These are phyloP conservation scores for Phalacrocorax brasilianus DNA, from an alignment of 2,113 vertebrate species.

Conservation along the genomic window DNA sequence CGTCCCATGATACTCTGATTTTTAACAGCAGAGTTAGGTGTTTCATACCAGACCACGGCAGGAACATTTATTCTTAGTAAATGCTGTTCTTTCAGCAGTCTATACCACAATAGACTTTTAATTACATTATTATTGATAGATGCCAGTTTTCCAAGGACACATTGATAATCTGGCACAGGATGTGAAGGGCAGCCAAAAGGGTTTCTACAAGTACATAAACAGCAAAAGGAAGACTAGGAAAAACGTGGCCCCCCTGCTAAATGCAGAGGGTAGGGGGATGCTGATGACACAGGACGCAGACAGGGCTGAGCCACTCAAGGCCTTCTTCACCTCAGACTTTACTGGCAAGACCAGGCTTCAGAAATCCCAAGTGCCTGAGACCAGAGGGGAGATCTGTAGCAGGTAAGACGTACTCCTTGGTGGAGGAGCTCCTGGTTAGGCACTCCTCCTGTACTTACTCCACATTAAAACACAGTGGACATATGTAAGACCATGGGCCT, in stretches of 20 bases:
- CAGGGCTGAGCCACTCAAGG: background rate
- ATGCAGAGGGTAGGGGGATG: fast-evolving
- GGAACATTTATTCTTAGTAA: background rate
- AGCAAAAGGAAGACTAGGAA: background rate
- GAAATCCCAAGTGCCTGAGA: background rate
- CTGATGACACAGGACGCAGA: background rate
- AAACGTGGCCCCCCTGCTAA: background rate
- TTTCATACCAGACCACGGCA: background rate
- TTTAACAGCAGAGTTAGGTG: background rate
- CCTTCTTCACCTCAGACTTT: background rate
- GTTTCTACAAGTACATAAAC: background rate
- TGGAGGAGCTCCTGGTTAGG: background rate
- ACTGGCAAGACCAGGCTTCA: background rate
- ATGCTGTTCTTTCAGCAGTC: background rate
- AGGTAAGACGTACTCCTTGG: background rate
- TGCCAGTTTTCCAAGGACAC: background rate
- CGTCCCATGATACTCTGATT: background rate
- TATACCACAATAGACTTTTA: background rate
- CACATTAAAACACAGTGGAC: background rate
- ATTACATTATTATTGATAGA: background rate
- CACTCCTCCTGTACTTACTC: too few relatives aligned
- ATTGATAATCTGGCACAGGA: background rate
- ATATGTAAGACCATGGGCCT: fast-evolving
- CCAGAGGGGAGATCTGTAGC: background rate
- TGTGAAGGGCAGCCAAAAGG: background rate